phyloP scores from a whole-genome alignment of 2,888 invertebrate genomes.

The Sipha maydis region DNA sequence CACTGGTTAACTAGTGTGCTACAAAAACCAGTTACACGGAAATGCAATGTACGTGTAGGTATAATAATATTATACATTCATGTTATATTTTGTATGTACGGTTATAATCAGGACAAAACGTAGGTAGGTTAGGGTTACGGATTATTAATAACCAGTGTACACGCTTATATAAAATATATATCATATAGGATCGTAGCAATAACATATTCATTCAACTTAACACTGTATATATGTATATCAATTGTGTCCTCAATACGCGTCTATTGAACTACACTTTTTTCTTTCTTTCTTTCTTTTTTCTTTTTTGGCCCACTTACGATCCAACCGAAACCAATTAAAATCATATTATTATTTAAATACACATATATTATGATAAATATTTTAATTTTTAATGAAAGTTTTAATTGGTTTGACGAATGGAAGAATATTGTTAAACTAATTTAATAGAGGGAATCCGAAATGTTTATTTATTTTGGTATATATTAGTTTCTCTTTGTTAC shows the following conservation, averaged over 20 bases:
- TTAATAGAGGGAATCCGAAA: not conserved
- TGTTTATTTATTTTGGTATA: not conserved
- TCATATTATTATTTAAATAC: not conserved
- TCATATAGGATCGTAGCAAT: not conserved
- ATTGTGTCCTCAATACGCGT: conserved; percentile 60
- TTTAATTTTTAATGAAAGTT: conserved; percentile 1
- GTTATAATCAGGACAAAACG: conserved; percentile 50
- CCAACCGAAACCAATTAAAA: conserved; percentile 44
- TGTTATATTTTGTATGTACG: conserved; percentile 27
- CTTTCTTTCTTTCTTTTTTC: not conserved
- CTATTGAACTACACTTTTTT: conserved; percentile 42
- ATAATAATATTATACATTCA: conserved; percentile 22
- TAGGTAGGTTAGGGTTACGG: conserved; percentile 58
- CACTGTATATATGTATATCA: not conserved
- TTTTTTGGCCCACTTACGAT: conserved; percentile 34
- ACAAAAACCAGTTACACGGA: conserved; percentile 60
- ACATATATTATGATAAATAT: not conserved
- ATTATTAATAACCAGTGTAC: conserved; percentile 55
- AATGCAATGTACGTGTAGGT: not conserved
- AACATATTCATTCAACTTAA: conserved; percentile 13
- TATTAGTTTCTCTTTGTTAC: not conserved
- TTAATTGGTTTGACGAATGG: not conserved
- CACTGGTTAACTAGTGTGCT: conserved; percentile 27
- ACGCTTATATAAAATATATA: conserved; percentile 4
- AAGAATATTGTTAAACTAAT: not conserved